Base-by-base conservation (phyloP, 2,888 invertebrate species). In the Chymomyza caudatula region DNA sequence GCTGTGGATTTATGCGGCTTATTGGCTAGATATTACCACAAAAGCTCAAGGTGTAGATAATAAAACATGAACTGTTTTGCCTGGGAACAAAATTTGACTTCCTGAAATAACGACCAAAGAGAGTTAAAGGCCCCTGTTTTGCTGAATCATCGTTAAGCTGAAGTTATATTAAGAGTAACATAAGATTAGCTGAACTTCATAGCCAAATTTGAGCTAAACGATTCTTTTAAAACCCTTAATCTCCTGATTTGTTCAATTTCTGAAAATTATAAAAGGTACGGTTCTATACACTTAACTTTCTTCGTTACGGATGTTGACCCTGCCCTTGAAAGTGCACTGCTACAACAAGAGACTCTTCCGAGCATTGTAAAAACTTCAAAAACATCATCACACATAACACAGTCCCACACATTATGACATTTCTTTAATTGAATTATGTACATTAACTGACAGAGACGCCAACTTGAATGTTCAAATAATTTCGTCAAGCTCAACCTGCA, bases 341-440 rank as follows among this genome's bases (percentile, higher is more conserved):
- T 37, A 37, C 29, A 3, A 1, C 11, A n/a, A n/a, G 11, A 11
- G 11, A 37, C 29, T 37, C 29, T 37, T 8, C 29, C 2, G 29
- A 37, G 29, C 4, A 0, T 11, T 37, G n/a, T n/a, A n/a, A n/a
- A n/a, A n/a, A n/a, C 29, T 37, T 37, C 29, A 37, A 37, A 47
- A 47, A 15, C 2, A 19, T 42, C 62, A 42, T 62, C 68, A 51
- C 47, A 58, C 51, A 65, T 71, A 65, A 66, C 66, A 49, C 53
- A 42, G 15, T 43, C 66, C 2, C 70, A 62, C 59, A 71, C 72
- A 47, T 53, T 20, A 29, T 55, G 22, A 54, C 59, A 60, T 70
- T 61, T 42, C 20, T 58, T 47, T 80, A 80, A 80, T 80, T 80
- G 84, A 80, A 85, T 83, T 80, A 80, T 80, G 65, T 69, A 54